Base-by-base conservation (phyloP, 1,140 invertebrate species). In the Lysiphlebus fabarum region DNA sequence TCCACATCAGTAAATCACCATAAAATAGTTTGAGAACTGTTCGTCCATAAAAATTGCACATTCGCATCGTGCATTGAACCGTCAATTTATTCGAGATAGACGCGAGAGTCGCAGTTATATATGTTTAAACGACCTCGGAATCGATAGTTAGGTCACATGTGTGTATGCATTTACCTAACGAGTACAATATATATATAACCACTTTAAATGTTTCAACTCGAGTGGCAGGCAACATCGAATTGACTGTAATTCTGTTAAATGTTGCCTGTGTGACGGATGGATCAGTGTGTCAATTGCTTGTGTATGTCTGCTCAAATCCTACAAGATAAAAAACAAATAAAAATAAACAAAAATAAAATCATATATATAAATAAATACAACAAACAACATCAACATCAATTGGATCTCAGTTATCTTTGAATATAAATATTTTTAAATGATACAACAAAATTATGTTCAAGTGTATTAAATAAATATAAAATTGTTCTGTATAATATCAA, bases 201-300 rank as follows among this genome's bases (percentile, higher is more conserved):
- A n/a, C 36, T 37, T 51, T 37, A 34, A 36, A 34, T 49, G 59
- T 59, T 62, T 47, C 64, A 63, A 63, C 62, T 61, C 59, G 59
- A 61, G 59, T 51, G 62, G 61, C 62, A 59, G 53, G 59, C 61
- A 59, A 65, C 68, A 70, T 72, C 71, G 73, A 75, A 76, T 76
- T 76, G 74, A 70, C 68, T 72, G 70, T 75, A 76, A 78, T 76
- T 78, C 70, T 67, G 65, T 69, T 76, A 72, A 76, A 75, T 76
- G 76, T 75, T 75, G 69, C 71, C 70, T 67, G 70, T 26, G 17
- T 71, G 68, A 77, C 70, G 67, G 68, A 73, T 73, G 69, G 70
- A 71, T 76, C 73, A 70, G 17, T 26, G 70, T 73, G 69, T 73
- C 75, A 74, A 76, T 76, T 76, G 71, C 62, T 65, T 63, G 40